Evolutionary conservation across 1,140 invertebrate species (phyloP).

Genomic region (Sinella curviseta): DNA sequence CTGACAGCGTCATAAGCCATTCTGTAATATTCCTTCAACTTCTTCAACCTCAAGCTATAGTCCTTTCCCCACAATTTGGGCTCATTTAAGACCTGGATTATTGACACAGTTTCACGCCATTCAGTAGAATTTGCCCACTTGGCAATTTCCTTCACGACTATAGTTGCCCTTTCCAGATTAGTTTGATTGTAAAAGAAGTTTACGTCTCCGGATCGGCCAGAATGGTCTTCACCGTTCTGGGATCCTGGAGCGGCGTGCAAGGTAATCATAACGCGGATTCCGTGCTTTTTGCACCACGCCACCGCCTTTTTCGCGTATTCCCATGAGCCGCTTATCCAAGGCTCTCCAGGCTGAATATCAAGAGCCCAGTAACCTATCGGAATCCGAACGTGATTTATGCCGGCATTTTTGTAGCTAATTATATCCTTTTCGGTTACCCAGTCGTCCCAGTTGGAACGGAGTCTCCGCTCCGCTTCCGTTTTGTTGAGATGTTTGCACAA

Average conservation of each 20-base stretch:
- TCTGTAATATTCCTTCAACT: conserved; percentile 36
- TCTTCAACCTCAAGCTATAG: conserved; percentile 35
- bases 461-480: conserved; percentile 21
- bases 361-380: conserved; percentile 47
- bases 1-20: conserved; percentile 36
- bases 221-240: conserved; percentile 47
- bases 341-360: conserved; percentile 39
- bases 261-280: conserved; percentile 45
- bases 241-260: conserved; percentile 46
- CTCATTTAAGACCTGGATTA: conserved; percentile 47
- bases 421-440: conserved; percentile 47
- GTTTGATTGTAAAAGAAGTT: conserved; percentile 40
- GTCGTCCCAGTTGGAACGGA: conserved; percentile 44
- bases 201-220: conserved; percentile 37
- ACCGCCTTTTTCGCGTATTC: conserved; percentile 43
- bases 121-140: conserved; percentile 26
- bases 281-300: conserved; percentile 43
- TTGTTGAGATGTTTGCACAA: conserved; percentile 25
- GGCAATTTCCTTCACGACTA: conserved; percentile 37
- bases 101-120: conserved; percentile 42
- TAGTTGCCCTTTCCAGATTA: conserved; percentile 32
- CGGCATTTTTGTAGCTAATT: conserved; percentile 39
- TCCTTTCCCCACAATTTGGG: conserved; percentile 45
- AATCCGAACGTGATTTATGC: conserved; percentile 47
- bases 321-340: conserved; percentile 46